Evolutionary conservation across 2,113 vertebrate species (phyloP), one percentile per base, ranked within the genome.

Genomic region (Spea bombifrons): DNA sequence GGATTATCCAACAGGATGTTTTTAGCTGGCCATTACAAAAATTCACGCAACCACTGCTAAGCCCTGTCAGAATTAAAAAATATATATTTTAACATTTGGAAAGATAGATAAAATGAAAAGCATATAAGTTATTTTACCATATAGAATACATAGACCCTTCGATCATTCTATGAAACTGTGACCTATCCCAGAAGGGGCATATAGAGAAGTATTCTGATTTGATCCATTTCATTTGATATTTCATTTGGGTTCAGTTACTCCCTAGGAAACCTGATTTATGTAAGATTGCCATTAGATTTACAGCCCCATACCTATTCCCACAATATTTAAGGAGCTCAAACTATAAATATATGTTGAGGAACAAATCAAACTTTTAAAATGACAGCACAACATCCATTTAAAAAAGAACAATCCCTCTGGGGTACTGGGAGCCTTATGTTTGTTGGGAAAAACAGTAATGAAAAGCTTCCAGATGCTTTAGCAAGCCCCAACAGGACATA

Each of bases 381-480:
- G 15, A 13, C 10, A 5, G 9, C 55, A 13, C 15, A 59, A 59
- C 55, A 13, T 59, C 55, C 57, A 67, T 73, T 46, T 73, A 12
- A 66, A 49, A 66, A 73, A 43, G 45, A 30, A 71, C 17, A 50
- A 55, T 15, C 66, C 77, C 63, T 80, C 71, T 73, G 77, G 30
- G 61, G 70, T 65, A 73, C 71, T 80, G n/a, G n/a, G 71, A 12
- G 70, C 50, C 13, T 73, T 50, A 59, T 57, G 71, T 66, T 73
- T 57, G 61, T 53, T 80, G 77, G 77, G 77, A 80, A 80, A 72
- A 46, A 67, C 48, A 43, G 44, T 50, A 67, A 67, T 43, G 63
- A 66, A 80, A 73, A 72, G 59, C 13, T 72, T 72, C 76, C 76
- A 78, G 76, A 78, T 78, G 68, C 76, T 72, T 72, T 71, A 55